A percentile compares a stretch with the other conserved stretches of the same genome.
These are phyloP conservation scores for Trilocha varians DNA, from an alignment of 2,888 invertebrate genomes.

Conservation along the genomic window DNA sequence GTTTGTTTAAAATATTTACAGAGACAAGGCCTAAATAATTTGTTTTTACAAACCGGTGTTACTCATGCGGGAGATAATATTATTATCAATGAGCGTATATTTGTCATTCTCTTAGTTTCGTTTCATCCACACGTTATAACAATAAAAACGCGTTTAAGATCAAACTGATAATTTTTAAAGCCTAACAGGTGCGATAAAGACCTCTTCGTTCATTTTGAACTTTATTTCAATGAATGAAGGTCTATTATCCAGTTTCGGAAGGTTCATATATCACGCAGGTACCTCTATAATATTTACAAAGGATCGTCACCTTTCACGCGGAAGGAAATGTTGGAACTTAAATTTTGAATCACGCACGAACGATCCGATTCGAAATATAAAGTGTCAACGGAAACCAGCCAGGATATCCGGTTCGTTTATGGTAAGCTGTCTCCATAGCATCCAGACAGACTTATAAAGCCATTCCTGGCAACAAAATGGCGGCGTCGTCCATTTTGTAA, in stretches of 20 bases:
- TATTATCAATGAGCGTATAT: neutral
- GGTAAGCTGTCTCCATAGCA: conserved; percentile 53
- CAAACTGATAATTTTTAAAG: neutral
- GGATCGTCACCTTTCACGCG: conserved; percentile 23
- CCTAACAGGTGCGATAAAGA: neutral
- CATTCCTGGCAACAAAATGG: conserved; percentile 46
- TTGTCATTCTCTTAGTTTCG: neutral
- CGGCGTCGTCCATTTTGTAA: conserved; percentile 51
- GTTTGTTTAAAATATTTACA: too few species aligned
- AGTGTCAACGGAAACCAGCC: conserved; percentile 45
- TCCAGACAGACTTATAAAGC: conserved; percentile 55
- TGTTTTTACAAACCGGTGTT: neutral
- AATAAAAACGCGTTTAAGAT: neutral
- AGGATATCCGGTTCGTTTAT: conserved; percentile 64
- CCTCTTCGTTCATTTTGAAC: neutral
- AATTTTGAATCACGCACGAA: conserved; percentile 37
- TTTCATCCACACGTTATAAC: neutral
- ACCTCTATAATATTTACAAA: conserved; percentile 2
- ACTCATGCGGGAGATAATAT: neutral
- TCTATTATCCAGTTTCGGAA: neutral
- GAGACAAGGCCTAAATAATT: neutral
- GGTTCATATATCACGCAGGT: neutral
- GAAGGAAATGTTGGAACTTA: conserved; percentile 25
- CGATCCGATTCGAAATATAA: conserved; percentile 27
- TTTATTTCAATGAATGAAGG: neutral